These are phyloP conservation scores for Melierax canorus DNA, from an alignment of 2,113 vertebrate genomes.

Conservation along the genomic window DNA sequence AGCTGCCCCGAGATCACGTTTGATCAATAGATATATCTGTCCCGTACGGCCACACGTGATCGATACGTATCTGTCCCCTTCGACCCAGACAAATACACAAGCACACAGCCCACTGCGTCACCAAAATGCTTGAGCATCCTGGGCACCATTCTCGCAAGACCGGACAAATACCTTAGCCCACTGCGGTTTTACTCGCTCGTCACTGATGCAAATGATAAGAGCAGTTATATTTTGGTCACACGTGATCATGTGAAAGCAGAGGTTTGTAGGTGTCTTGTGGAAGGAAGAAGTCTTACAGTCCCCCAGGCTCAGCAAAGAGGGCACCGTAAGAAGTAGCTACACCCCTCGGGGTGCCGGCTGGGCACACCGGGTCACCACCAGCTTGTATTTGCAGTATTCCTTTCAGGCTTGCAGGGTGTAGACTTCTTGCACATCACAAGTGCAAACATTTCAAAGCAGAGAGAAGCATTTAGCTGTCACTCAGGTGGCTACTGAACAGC, in stretches of 20 bases:
- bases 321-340: background rate
- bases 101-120: background rate
- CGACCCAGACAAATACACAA: background rate
- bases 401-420: background rate
- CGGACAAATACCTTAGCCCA: background rate
- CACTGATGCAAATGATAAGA: background rate
- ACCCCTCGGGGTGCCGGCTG: background rate
- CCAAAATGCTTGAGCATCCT: background rate
- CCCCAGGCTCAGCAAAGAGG: background rate
- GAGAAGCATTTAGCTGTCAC: background rate
- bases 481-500: background rate
- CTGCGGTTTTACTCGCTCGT: background rate
- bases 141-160: background rate
- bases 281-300: background rate
- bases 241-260: background rate
- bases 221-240: background rate
- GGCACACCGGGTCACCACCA: background rate
- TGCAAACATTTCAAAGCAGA: background rate
- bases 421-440: background rate
- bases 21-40: background rate
- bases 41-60: background rate
- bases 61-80: background rate
- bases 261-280: background rate
- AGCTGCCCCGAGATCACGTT: background rate
- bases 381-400: background rate